phyloP scores from a whole-genome alignment of 2,888 invertebrate species.

The Teleiodes luculella region DNA sequence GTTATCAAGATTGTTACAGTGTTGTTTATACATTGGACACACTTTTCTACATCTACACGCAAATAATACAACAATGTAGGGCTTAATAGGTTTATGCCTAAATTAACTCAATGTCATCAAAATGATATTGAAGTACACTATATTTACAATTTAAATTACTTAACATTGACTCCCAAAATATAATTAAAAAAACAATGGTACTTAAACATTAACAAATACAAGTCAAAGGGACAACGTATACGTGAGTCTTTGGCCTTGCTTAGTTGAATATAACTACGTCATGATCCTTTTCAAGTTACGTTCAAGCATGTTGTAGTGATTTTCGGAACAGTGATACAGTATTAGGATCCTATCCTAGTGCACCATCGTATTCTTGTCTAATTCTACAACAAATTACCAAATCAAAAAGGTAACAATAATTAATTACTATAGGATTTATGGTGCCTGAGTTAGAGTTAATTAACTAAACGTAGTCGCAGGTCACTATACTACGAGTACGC shows the following conservation, averaged over 20 bases:
- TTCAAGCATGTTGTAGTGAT: too few relatives aligned
- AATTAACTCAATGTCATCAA: neutral
- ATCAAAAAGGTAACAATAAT: too few relatives aligned
- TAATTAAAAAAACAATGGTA: neutral
- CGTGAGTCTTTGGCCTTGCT: conserved; percentile 19
- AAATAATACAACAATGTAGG: conserved; percentile 13
- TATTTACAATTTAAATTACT: neutral
- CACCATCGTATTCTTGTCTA: neutral
- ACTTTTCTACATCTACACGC: conserved; percentile 28
- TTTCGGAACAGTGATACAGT: neutral
- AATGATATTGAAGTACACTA: neutral
- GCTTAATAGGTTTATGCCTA: too few relatives aligned
- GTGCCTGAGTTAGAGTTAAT: too few relatives aligned
- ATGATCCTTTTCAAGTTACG: neutral
- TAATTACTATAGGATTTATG: too few relatives aligned
- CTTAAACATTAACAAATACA: neutral
- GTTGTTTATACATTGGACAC: conserved; percentile 71
- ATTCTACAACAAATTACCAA: too few relatives aligned
- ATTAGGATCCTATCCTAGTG: neutral
- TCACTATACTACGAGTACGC: too few relatives aligned
- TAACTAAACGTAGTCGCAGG: too few relatives aligned
- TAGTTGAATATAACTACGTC: neutral
- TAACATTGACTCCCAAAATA: neutral
- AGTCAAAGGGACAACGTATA: conserved; percentile 7
- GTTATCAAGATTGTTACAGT: conserved; percentile 60